Evolutionary conservation across 2,888 invertebrate species (phyloP).

Genomic region (Myopa tessellatipennis): DNA sequence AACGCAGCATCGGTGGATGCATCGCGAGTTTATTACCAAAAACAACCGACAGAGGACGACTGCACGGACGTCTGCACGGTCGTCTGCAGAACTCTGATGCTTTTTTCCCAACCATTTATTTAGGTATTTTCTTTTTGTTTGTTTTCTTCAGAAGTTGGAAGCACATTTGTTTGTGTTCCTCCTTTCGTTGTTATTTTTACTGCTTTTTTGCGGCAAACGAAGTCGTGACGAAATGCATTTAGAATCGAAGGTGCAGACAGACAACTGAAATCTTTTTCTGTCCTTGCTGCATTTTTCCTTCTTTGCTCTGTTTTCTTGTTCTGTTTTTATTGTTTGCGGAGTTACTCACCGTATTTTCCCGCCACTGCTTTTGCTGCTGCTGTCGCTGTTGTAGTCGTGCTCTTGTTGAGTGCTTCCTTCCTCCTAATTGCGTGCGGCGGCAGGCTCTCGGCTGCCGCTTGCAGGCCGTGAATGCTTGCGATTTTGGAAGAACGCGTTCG

Average conservation of each 20-base stretch:
- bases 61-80: too few relatives aligned
- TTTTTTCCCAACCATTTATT: background rate
- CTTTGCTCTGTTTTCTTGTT: conserved; percentile 28
- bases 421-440: conserved; percentile 21
- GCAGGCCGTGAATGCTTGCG: conserved; percentile 47
- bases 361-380: conserved; percentile 29
- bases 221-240: conserved; percentile 65
- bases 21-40: background rate
- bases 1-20: background rate
- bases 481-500: conserved; percentile 50
- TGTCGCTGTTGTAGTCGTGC: conserved; percentile 3
- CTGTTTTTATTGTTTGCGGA: background rate
- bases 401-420: conserved; percentile 22
- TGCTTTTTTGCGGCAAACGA: conserved; percentile 28
- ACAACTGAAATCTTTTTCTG: conserved; percentile 9
- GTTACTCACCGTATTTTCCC: conserved; percentile 44
- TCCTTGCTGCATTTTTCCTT: conserved; percentile 36
- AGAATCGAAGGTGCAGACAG: conserved; percentile 48
- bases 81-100: background rate
- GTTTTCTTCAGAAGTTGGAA: background rate
- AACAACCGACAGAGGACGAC: background rate
- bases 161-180: background rate
- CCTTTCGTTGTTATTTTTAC: background rate
- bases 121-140: background rate
- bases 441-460: conserved; percentile 48